Percentiles rank a stretch among this genome's conserved stretches.
These are phyloP conservation scores for Tipula helvola DNA, from an alignment of 2,888 invertebrate genomes.

Conservation along the genomic window DNA sequence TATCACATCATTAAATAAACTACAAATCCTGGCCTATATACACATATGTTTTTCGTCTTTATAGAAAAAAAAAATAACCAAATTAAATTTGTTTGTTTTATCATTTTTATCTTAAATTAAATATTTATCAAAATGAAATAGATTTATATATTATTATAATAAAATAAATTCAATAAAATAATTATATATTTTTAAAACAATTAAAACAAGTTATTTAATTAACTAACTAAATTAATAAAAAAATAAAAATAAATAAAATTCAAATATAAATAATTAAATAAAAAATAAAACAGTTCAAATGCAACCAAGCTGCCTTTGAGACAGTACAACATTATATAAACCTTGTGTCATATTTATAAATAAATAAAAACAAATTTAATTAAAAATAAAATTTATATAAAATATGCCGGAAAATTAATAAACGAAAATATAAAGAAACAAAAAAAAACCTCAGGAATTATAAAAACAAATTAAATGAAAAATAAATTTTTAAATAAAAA, in stretches of 20 bases:
- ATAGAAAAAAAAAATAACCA: neutral
- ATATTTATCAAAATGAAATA: neutral
- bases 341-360: conserved; percentile 10
- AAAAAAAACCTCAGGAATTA: neutral
- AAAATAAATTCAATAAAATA: neutral
- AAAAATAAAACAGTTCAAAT: conserved; percentile 17
- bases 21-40: neutral
- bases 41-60: neutral
- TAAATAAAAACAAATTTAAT: neutral
- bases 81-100: neutral
- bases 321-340: conserved; percentile 20
- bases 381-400: neutral
- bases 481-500: neutral
- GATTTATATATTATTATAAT: neutral
- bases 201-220: neutral
- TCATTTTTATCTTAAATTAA: conserved; percentile 6
- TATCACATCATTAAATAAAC: neutral
- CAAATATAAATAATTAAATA: conserved; percentile 10
- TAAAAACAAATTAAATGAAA: conserved; percentile 5
- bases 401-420: conserved; percentile 4
- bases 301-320: conserved; percentile 22
- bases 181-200: conserved; percentile 1
- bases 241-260: conserved; percentile 5
- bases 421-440: conserved; percentile 5
- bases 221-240: conserved; percentile 6